Evolutionary conservation across 2,888 invertebrate genomes (phyloP), one percentile per base, ranked within the genome.

Genomic region (Thecophora atra): DNA sequence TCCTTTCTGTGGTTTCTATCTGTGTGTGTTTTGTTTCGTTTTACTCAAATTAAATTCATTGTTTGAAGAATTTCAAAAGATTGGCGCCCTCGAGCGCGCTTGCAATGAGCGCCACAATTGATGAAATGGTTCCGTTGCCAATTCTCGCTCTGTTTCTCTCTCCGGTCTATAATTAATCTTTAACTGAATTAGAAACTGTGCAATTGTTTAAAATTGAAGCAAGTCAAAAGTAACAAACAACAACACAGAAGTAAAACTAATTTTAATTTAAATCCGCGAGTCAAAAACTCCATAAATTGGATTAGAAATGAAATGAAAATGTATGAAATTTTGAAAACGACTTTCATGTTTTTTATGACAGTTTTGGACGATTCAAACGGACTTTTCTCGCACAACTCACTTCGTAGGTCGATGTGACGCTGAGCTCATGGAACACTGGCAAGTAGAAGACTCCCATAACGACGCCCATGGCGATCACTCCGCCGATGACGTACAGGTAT

Each of bases 361-460:
- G 30, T 37, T 11, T 37, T 37, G 37, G 11, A 37, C 1, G 11
- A 4, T 47, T 11, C 2, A 44, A 44, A 13, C 44, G 44, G 7
- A 11, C 44, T 13, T 52, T 15, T n/a, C 15, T 42, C 24, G 6
- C 17, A n/a, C 17, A 15, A 78, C 83, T 84, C 86, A 92, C 93
- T 90, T 94, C 94, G 82, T 94, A 94, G 74, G 93, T 93, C 26
- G 94, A 94, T 51, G 93, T 94, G 28, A 94, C 89, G 79, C 90
- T 90, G 21, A 93, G 88, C 70, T 91, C 89, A 80, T 93, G 92
- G 81, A 93, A 93, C 1, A 94, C 93, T 0, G 93, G 93, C 54
- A 94, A 83, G 81, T 91, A 93, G 37, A 93, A 88, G 63, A 88
- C 87, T 0, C 91, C 90, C 90, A 92, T 91, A 1, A 91, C 86